Evolutionary conservation across 2,888 invertebrate species (phyloP).

Genomic region (Linnaemya vulpina): DNA sequence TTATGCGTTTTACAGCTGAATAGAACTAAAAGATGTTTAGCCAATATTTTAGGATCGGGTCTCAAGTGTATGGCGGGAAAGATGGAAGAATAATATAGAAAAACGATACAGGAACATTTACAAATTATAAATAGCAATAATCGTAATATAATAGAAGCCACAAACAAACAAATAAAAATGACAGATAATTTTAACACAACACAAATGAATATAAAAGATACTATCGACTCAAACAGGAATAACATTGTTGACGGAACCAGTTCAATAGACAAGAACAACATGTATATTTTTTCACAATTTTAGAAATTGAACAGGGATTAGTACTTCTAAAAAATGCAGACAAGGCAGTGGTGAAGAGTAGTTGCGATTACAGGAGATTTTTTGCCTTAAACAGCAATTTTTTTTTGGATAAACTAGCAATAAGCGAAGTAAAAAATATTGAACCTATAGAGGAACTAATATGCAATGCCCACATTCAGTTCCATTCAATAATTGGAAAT

Average conservation of each 20-base stretch:
- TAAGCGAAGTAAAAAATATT: constrained; percentile 26
- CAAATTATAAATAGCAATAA: too few relatives aligned
- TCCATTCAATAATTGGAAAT: neutral
- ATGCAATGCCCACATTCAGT: constrained; percentile 3
- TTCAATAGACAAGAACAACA: constrained; percentile 24
- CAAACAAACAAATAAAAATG: too few relatives aligned
- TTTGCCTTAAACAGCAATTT: constrained; percentile 10
- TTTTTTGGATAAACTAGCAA: constrained; percentile 5
- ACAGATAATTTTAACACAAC: constrained; percentile 19
- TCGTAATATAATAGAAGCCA: too few relatives aligned
- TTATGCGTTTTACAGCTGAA: too few relatives aligned
- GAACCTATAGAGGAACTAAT: constrained; percentile 12
- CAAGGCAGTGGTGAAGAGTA: constrained; percentile 4
- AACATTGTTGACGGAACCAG: neutral
- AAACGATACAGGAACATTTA: neutral
- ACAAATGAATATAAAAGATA: too few relatives aligned
- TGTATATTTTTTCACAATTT: constrained; percentile 6
- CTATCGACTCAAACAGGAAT: too few relatives aligned
- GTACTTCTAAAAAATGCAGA: constrained; percentile 16
- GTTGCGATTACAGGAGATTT: constrained; percentile 8
- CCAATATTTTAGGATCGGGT: too few relatives aligned
- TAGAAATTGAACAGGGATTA: constrained; percentile 16
- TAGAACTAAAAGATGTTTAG: too few relatives aligned
- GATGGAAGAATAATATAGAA: neutral
- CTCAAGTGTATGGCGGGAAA: too few relatives aligned